phyloP scores from a whole-genome alignment of 2,797 vertebrate genomes.

The Rhinophrynus dorsalis region DNA sequence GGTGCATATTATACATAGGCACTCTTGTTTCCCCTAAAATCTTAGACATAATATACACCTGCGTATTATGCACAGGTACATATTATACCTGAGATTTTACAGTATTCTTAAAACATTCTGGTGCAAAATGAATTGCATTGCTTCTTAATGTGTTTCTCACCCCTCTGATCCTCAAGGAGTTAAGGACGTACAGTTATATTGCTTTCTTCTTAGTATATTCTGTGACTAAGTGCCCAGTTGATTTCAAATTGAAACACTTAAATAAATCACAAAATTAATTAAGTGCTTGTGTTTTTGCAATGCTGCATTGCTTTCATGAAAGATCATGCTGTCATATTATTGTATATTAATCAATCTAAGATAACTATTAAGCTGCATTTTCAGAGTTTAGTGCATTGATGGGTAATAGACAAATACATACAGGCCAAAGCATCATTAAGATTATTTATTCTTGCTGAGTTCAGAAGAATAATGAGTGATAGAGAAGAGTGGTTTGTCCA shows the following conservation, averaged over 20 bases:
- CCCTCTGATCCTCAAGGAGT: too few relatives aligned
- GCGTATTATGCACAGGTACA: too few relatives aligned
- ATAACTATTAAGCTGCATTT: conserved; percentile 14
- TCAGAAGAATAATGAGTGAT: conserved; percentile 25
- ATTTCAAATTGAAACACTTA: neutral
- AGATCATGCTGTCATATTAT: neutral
- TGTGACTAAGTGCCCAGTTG: neutral
- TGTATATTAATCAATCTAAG: conserved; percentile 30
- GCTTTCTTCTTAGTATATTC: too few relatives aligned
- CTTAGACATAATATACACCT: too few relatives aligned
- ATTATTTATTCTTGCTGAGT: conserved; percentile 31
- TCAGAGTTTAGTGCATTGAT: neutral
- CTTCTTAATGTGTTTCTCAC: too few relatives aligned
- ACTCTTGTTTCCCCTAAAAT: too few relatives aligned
- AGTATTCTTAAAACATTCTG: too few relatives aligned
- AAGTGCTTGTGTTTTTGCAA: conserved; percentile 25
- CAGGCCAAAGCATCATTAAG: conserved; percentile 16
- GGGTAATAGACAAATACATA: conserved; percentile 8
- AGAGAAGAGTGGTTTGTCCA: conserved; percentile 12
- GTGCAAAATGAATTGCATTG: too few relatives aligned
- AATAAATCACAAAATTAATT: conserved; percentile 12
- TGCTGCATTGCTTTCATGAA: conserved; percentile 14
- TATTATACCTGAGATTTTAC: too few relatives aligned
- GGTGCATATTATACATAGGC: too few relatives aligned
- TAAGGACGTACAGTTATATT: too few relatives aligned